Percentiles rank a stretch among this genome's conserved stretches.
phyloP scores from a whole-genome alignment of 2,888 invertebrate species.

The Euspilapteryx auroguttella region DNA sequence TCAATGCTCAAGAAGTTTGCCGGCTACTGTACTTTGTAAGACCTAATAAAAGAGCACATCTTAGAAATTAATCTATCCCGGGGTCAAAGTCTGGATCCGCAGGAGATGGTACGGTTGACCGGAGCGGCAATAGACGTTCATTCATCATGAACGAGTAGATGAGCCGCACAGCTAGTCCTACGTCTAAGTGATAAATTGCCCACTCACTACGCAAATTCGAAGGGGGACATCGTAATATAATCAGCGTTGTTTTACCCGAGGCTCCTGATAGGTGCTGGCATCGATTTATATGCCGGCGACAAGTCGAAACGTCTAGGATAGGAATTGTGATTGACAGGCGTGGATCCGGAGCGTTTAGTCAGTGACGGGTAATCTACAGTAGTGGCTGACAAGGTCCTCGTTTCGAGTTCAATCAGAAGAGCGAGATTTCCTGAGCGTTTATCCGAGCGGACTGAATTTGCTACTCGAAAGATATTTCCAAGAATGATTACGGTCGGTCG shows the following conservation, averaged over 20 bases:
- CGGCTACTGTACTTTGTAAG: no score
- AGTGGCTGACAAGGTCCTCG: no score
- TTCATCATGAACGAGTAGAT: background rate
- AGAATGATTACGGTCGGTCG: no score
- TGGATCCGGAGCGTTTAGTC: background rate
- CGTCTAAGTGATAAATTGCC: slow-evolving; percentile 58
- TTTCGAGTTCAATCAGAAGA: no score
- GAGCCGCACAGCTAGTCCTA: slow-evolving; percentile 12
- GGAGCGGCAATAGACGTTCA: background rate
- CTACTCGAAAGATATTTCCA: no score
- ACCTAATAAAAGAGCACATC: no score
- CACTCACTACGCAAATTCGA: slow-evolving; percentile 48
- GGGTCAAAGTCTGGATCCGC: background rate
- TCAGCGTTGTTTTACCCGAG: slow-evolving; percentile 37
- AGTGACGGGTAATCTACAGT: background rate
- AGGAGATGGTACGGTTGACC: background rate
- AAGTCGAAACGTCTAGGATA: background rate
- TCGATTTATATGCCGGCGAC: slow-evolving; percentile 19
- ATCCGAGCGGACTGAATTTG: no score
- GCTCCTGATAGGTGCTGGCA: slow-evolving; percentile 37
- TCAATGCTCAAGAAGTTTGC: no score
- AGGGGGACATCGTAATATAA: slow-evolving; percentile 42
- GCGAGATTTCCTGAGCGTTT: no score
- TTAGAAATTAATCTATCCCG: no score
- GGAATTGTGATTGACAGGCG: slow-evolving; percentile 1